Conservation (phyloP, 2,888 invertebrate genomes). For the Timandra comae region DNA sequence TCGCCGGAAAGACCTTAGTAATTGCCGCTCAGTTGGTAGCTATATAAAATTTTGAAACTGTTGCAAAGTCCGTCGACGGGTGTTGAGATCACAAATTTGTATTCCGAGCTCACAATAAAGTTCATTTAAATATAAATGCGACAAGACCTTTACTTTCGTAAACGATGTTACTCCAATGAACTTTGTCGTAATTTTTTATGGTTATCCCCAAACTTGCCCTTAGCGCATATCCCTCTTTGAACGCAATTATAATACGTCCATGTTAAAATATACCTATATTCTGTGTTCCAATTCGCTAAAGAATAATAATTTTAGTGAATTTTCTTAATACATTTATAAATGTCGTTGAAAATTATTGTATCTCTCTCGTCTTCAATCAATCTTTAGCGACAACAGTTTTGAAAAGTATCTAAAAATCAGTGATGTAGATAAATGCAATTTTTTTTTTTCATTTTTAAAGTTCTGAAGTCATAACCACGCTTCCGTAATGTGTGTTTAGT, state of each 20-base stretch:
- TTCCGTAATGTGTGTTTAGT: no score
- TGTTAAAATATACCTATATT: no score
- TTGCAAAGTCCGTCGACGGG: slow-evolving; percentile 40
- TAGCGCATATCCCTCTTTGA: slow-evolving; percentile 45
- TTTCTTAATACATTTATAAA: no score
- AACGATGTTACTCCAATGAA: slow-evolving; percentile 56
- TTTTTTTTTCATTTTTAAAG: no score
- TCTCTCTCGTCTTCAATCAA: no score
- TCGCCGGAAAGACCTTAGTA: slow-evolving; percentile 23
- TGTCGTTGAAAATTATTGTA: no score
- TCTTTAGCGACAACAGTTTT: no score
- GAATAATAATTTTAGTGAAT: no score
- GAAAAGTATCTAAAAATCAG: no score
- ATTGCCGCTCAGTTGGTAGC: slow-evolving; percentile 26
- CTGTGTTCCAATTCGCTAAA: no score
- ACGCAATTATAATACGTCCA: slow-evolving; percentile 40
- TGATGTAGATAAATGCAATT: no score
- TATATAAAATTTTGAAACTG: slow-evolving; percentile 41
- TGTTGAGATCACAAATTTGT: slow-evolving; percentile 65
- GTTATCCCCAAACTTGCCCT: slow-evolving; percentile 45
- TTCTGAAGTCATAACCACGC: no score
- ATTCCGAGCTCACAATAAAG: slow-evolving; percentile 65
- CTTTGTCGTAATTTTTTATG: slow-evolving; percentile 56
- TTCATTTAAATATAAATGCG: slow-evolving; percentile 71
- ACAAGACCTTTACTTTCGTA: slow-evolving; percentile 58